Evolutionary conservation across 2,888 invertebrate species (phyloP), one percentile per base, ranked within the genome.

Genomic region (Cataglyphis cursor): DNA sequence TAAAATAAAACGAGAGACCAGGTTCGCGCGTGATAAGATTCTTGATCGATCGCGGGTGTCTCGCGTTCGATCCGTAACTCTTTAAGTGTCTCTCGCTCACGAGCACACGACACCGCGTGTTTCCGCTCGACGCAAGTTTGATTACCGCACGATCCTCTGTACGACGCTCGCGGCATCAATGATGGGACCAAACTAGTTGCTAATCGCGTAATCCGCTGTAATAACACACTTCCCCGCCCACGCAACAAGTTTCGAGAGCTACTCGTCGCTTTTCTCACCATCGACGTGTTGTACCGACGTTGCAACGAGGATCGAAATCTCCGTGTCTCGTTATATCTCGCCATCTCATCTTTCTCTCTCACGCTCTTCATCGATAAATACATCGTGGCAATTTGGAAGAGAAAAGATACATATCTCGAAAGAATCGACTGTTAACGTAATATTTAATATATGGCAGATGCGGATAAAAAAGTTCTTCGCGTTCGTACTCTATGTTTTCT

Each of bases 181-280:
- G 65, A 80, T 80, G 72, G 70, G 57, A 64, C 64, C 70, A 75
- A 51, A 75, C 75, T 81, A 64, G 80, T 82, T 85, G 59, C 85
- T 80, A 81, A 75, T 78, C 84, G 59, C 81, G 68, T 85, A 84
- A 85, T 85, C 84, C 84, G 48, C 72, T 54, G 81, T 84, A 84
- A 85, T 84, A 85, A 76, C 81, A 66, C 61, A 44, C 24, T 59
- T 35, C 64, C 59, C 61, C 54, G 54, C 24, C 65, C 76, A 73
- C 75, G 85, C 81, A 85, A 85, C 81, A 81, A 85, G 84, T 84
- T 85, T 61, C 81, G 48, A 44, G 61, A 38, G 28, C 28, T 28
- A 24, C 83, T 73, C 28, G 28, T 41, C 65, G 59, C 31, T 12
- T 18, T 9, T 35, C 51, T 24, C 44, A 57, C 18, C 62, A 57